Conservation (phyloP, 2,888 invertebrate genomes). For the Megalurothrips usitatus region DNA sequence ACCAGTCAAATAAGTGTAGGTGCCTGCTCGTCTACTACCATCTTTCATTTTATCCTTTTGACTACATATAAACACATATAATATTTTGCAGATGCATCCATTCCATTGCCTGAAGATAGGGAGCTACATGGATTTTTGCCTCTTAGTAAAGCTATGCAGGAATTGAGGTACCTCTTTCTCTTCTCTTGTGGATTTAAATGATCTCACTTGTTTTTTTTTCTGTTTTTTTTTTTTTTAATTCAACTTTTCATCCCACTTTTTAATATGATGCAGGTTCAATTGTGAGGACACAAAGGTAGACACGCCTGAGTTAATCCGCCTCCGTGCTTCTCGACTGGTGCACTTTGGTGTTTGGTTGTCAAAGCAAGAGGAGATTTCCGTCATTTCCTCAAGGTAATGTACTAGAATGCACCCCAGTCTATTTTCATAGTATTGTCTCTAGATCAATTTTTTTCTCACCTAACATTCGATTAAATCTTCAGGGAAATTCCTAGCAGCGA, state of each 20-base stretch:
- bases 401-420: slow-evolving; percentile 24
- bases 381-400: slow-evolving; percentile 33
- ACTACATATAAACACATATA: no score
- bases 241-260: slow-evolving; percentile 7
- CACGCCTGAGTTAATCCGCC: slow-evolving; percentile 46
- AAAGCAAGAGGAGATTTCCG: slow-evolving; percentile 48
- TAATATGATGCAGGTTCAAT: slow-evolving; percentile 45
- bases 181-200: slow-evolving; percentile 29
- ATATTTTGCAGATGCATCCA: slow-evolving; percentile 53
- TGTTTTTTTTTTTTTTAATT: not conserved
- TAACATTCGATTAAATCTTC: not conserved
- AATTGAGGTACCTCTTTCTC: slow-evolving; percentile 45
- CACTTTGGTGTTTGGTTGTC: slow-evolving; percentile 52
- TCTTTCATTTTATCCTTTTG: slow-evolving; percentile 31
- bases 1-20: slow-evolving; percentile 48
- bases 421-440: slow-evolving; percentile 34
- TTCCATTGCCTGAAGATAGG: slow-evolving; percentile 73
- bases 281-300: slow-evolving; percentile 47
- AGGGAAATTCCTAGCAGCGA: slow-evolving; percentile 29
- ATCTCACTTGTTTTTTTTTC: not conserved
- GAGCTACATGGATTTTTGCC: slow-evolving; percentile 76
- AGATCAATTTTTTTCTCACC: not conserved
- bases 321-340: slow-evolving; percentile 52
- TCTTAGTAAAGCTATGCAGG: slow-evolving; percentile 56
- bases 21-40: not conserved